Evolutionary conservation across 2,888 invertebrate species (phyloP), one percentile per base, ranked within the genome.

Genomic region (Metacarcinus magister): DNA sequence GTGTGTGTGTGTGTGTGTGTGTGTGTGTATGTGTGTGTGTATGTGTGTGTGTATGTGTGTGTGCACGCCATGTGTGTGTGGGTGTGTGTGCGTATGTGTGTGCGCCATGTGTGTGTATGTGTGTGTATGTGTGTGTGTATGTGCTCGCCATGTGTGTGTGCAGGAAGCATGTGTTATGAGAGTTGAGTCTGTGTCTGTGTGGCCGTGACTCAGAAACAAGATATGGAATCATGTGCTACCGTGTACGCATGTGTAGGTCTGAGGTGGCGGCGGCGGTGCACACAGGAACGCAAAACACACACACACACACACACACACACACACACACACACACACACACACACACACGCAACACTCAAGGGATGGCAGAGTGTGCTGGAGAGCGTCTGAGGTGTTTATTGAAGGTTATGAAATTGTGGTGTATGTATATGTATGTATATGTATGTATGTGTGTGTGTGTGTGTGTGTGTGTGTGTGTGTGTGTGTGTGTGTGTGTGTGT

Each of bases 361-460:
- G 67, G 67, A 67, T n/a, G 67, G 16, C 19, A 19, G 67, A 67
- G 67, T 67, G 67, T 67, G 67, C 60, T 60, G 93, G 32, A 60
- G 92, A 54, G 54, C 13, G 0, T 54, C 54, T 54, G 54, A 19
- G 54, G 92, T 46, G 54, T 54, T 23, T 23, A 48, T 67, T 67
- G 67, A 67, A 67, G 67, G 67, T n/a, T 67, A n/a, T n/a, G 16
- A n/a, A n/a, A 2, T 39, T 39, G 39, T 39, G 2, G 91, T 54
- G 16, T 54, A 13, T 54, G 54, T 54, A 7, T n/a, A n/a, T 67
- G n/a, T 54, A 16, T 48, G 48, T 48, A 16, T 48, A 0, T 23
- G 67, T 67, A 7, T 67, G 94, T 44, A 44, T 82, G 94, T 94
- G 82, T 94, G 44, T 82, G 44, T 82, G 94, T 44, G 46, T 92